Percentiles rank a stretch among this genome's conserved stretches.
Evolutionary conservation across 1,140 invertebrate genomes (phyloP).

Genomic region (Lepidostoma basale): DNA sequence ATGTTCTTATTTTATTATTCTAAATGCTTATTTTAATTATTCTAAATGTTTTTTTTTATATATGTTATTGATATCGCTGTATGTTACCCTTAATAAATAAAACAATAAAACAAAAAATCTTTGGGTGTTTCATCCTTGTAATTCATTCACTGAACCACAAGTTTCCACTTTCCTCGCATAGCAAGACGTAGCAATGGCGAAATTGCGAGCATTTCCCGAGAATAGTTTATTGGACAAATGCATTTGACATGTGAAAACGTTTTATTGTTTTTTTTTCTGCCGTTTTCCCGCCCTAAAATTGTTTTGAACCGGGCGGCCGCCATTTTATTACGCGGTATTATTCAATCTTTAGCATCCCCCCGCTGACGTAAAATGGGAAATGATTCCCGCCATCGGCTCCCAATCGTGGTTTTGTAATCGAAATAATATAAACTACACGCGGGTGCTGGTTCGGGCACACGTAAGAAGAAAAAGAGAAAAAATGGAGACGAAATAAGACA

Average conservation of each 20-base stretch:
- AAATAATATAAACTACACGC: too few relatives aligned
- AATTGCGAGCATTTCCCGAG: conserved; percentile 14
- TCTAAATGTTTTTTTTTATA: too few relatives aligned
- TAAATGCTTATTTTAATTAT: too few relatives aligned
- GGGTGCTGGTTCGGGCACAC: too few relatives aligned
- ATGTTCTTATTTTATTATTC: too few relatives aligned
- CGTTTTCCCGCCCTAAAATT: conserved; percentile 10
- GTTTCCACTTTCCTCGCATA: not conserved
- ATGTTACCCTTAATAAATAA: too few relatives aligned
- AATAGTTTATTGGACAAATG: conserved; percentile 31
- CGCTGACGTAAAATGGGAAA: not conserved
- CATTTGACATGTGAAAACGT: conserved; percentile 28
- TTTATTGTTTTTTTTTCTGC: conserved; percentile 22
- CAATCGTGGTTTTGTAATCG: not conserved
- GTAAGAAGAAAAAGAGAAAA: too few relatives aligned
- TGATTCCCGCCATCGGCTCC: not conserved
- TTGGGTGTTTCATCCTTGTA: too few relatives aligned
- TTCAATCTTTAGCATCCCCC: conserved; percentile 14
- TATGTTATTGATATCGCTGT: too few relatives aligned
- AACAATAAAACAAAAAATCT: too few relatives aligned
- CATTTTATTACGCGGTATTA: not conserved
- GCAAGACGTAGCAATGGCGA: conserved; percentile 1
- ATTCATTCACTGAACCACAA: too few relatives aligned
- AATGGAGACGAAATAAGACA: too few relatives aligned
- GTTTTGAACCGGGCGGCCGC: conserved; percentile 5